Percentiles rank a stretch among this genome's conserved stretches.
Evolutionary conservation across 2,113 vertebrate genomes (phyloP).

Genomic region (Antechinus stuartii): DNA sequence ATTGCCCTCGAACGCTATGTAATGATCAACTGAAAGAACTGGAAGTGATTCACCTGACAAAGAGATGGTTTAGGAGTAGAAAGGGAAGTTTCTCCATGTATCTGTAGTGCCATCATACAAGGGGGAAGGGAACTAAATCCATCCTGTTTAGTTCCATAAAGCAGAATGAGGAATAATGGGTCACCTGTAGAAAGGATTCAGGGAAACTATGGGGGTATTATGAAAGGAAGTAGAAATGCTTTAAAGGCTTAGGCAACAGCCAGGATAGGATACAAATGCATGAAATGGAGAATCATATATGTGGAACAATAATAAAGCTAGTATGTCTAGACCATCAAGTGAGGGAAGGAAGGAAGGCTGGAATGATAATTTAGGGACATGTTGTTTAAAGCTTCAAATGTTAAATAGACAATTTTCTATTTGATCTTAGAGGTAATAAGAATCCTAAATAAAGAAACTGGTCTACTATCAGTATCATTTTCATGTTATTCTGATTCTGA

Average conservation of each 20-base stretch:
- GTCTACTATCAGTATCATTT: not conserved
- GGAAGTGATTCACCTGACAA: not conserved
- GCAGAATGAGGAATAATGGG: not conserved
- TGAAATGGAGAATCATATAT: not conserved
- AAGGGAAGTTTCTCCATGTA: not conserved
- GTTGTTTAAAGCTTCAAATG: not conserved
- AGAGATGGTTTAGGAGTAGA: not conserved
- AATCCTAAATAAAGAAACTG: not conserved
- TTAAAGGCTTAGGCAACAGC: not conserved
- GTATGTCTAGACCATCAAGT: not conserved
- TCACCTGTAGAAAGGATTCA: not conserved
- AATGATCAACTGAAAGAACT: not conserved
- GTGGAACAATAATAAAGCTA: not conserved
- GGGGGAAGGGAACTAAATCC: not conserved
- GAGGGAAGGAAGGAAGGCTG: not conserved
- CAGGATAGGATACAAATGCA: not conserved
- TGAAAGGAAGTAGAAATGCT: not conserved
- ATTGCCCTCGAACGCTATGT: no score
- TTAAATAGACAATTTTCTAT: not conserved
- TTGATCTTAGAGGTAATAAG: not conserved
- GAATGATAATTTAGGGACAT: not conserved
- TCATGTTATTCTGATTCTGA: not conserved
- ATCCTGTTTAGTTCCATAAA: not conserved
- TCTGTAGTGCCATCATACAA: not conserved
- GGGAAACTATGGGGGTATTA: no score